A percentile compares a stretch with the other conserved stretches of the same genome.
Evolutionary conservation across 2,113 vertebrate genomes (phyloP).

Genomic region (Serinus canaria): DNA sequence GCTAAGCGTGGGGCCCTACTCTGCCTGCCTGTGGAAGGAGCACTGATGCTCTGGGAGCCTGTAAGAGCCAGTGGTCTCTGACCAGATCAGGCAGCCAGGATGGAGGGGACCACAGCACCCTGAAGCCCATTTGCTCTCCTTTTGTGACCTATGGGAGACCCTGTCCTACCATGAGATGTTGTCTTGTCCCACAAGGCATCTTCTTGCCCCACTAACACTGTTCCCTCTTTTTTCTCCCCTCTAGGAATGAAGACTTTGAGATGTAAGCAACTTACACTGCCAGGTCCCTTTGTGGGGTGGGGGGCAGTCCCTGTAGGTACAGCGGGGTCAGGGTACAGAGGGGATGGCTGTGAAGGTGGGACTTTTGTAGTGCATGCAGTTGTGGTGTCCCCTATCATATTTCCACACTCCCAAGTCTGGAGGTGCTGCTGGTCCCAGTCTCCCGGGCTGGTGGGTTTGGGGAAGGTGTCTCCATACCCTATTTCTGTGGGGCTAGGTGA

Average conservation of each 20-base stretch:
- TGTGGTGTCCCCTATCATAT: not conserved
- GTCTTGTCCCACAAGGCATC: not conserved
- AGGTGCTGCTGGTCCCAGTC: not conserved
- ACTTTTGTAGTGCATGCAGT: not conserved
- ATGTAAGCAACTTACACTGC: conserved; percentile 40
- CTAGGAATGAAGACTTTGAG: conserved; percentile 45
- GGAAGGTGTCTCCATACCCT: not conserved
- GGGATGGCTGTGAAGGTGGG: not conserved
- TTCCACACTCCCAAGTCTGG: not conserved
- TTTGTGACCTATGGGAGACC: not conserved
- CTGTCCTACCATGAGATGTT: not conserved
- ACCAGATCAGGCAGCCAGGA: not conserved
- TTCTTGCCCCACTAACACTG: not conserved
- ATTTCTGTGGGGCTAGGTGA: not conserved
- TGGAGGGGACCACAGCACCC: not conserved
- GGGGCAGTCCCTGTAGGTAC: not conserved
- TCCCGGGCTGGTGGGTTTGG: not conserved
- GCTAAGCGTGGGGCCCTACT: accelerated
- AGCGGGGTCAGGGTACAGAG: not conserved
- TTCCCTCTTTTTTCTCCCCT: not conserved
- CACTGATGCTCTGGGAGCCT: not conserved
- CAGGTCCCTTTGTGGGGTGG: not conserved
- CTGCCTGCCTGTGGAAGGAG: not conserved
- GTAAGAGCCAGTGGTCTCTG: not conserved
- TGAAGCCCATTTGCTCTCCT: accelerated